These are phyloP conservation scores for Oncorhynchus nerka DNA, from an alignment of 2,113 vertebrate genomes.

Conservation along the genomic window DNA sequence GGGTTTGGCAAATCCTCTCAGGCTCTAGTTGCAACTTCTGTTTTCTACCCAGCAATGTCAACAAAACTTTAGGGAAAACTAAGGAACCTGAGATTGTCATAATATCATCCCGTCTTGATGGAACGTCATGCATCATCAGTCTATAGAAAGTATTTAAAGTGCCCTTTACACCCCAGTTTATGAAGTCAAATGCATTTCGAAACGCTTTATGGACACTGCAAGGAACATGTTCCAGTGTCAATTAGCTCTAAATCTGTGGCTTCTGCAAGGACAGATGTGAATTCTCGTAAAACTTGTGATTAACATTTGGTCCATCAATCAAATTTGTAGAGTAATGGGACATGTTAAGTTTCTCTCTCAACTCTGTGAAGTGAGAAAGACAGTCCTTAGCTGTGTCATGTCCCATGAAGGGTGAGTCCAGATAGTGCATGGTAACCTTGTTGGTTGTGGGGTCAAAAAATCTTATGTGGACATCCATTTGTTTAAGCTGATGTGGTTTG, in stretches of 20 bases:
- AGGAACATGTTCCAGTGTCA: background rate
- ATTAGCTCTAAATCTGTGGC: background rate
- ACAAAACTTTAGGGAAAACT: background rate
- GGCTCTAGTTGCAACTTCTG: background rate
- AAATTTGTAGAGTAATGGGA: background rate
- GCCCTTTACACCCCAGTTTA: no score
- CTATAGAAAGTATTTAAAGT: background rate
- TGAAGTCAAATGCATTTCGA: background rate
- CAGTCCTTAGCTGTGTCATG: no score
- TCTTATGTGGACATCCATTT: background rate
- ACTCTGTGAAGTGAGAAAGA: background rate
- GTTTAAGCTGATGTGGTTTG: background rate
- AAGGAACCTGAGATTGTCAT: background rate
- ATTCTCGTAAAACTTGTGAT: background rate
- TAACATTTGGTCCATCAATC: background rate
- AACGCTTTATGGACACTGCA: background rate
- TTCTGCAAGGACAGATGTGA: background rate
- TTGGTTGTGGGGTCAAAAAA: background rate
- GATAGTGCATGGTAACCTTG: background rate
- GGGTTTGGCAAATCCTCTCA: background rate
- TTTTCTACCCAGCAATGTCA: background rate
- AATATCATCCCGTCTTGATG: background rate
- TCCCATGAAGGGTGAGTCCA: no score
- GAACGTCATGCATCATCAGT: background rate
- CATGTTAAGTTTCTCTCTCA: background rate